Evolutionary conservation across 1,140 invertebrate genomes (phyloP), one percentile per base, ranked within the genome.

Genomic region (Pseudomyrmex flavicornis): DNA sequence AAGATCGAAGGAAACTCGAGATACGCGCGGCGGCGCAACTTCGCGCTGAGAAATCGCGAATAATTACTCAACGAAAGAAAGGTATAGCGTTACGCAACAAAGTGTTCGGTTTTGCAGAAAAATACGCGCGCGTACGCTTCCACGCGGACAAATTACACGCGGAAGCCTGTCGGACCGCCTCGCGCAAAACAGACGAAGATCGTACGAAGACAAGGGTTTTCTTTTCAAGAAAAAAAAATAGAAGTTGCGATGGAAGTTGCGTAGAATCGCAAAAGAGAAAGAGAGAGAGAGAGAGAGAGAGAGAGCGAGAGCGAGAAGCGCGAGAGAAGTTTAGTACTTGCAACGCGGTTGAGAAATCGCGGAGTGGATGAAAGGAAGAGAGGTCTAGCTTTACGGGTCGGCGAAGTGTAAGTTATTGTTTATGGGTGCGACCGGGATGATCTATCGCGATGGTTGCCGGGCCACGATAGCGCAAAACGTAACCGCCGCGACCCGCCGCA

Each of bases 321-420:
- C 22, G 44, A 46, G 44, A 75, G 61, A 12, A 17, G 61, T 48
- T 76, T 44, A 75, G 77, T 73, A 74, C 72, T 54, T 69, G 77
- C 56, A 46, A 54, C 17, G 82, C 15, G 74, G 4, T 62, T 73
- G 72, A 82, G 86, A 79, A 84, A 79, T 77, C 73, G 82, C 79
- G 52, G 82, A 73, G 58, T 15, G 68, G 44, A 8, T 20, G 59
- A 12, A 17, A 17, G 65, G n/a, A n/a, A 22, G 73, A 58, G 52
- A 65, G 54, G 52, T 85, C 62, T 83, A 70, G 58, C 58, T 88
- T 85, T 70, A 76, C 80, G 87, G 77, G 82, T 88, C 83, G 76
- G 90, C 83, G 88, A 90, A 92, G 90, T 90, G 89, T 91, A 88
- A 91, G 89, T 92, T 93, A 93, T 92, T 91, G 91, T 92, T 92